Percentiles rank a stretch among this genome's conserved stretches.
These are phyloP conservation scores for Anodontia alba DNA, from an alignment of 2,888 invertebrate species.

Conservation along the genomic window DNA sequence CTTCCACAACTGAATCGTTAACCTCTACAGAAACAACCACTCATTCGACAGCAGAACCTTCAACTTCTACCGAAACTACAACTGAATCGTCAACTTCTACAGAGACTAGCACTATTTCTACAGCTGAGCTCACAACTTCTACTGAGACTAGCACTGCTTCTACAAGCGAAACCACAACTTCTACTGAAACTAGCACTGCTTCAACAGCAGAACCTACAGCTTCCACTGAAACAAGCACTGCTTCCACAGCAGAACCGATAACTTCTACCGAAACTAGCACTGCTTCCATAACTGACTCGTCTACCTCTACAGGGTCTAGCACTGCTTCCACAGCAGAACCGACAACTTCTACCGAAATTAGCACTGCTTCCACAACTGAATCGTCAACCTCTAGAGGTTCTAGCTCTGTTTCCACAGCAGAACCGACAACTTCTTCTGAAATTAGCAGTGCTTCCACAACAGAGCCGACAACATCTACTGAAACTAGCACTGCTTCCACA, in stretches of 20 bases:
- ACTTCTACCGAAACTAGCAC: background rate
- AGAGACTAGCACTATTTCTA: background rate
- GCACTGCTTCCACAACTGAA: background rate
- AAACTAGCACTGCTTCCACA: background rate
- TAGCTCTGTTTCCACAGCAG: background rate
- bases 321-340: background rate
- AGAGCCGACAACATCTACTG: background rate
- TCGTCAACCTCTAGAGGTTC: background rate
- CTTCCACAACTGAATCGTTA: background rate
- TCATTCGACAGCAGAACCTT: no score
- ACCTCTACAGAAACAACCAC: background rate
- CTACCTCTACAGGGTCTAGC: no score
- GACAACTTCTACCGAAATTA: background rate
- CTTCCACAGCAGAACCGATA: slow-evolving; percentile 1
- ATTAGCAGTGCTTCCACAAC: background rate
- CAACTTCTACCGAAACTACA: background rate
- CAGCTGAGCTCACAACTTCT: background rate
- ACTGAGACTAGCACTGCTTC: no score
- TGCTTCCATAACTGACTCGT: background rate
- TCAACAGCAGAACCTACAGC: background rate
- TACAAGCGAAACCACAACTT: background rate
- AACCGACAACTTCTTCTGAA: background rate
- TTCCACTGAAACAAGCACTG: background rate
- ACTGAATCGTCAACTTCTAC: background rate
- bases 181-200: background rate